Base-by-base conservation (phyloP, 2,113 vertebrate species). In the Pluvianellus socialis region DNA sequence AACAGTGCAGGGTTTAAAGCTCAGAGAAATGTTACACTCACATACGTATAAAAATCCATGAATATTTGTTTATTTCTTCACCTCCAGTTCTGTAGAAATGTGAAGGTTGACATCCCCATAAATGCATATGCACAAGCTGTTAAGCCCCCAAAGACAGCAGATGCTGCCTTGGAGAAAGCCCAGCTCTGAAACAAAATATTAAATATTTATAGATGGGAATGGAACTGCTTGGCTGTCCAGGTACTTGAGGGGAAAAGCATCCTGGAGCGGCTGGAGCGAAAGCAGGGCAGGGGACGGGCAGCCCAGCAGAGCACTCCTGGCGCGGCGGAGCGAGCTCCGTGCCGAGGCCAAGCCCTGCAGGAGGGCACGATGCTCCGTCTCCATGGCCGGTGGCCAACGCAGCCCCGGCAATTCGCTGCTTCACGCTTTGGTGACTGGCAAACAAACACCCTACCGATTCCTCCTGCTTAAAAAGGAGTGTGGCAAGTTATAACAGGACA, bases 41-140 rank as follows among this genome's bases (percentile, higher is more conserved):
- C 28, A 20, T 26, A 19, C 2, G 2, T 7, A 9, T 5, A 12
- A 32, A 10, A 22, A 20, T 5, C 59, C 28, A 2, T 0, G 19
- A 21, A 11, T 14, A 7, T 53, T 73, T 58, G 45, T 10, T 70
- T 40, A 12, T 14, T 6, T 17, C n/a, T 38, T n/a, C 45, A 44
- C 40, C 65, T n/a, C 20, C 19, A 10, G 28, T 5, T 79, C 66
- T 44, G 55, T 16, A 38, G 53, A 21, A 23, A 5, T 4, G 59
- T 40, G 74, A 42, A 61, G 59, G 59, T 3, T 70, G 50, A 8
- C 18, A 26, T 55, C 68, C 49, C 77, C 49, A 3, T 14, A 22
- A 40, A 32, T 28, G 62, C 63, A 52, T 21, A 40, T 3, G 38
- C 58, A 27, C 33, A 9, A 24, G 63, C 63, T 52, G 56, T 19